Conservation (phyloP, 2,113 vertebrate species). For the Pao palembangensis region DNA sequence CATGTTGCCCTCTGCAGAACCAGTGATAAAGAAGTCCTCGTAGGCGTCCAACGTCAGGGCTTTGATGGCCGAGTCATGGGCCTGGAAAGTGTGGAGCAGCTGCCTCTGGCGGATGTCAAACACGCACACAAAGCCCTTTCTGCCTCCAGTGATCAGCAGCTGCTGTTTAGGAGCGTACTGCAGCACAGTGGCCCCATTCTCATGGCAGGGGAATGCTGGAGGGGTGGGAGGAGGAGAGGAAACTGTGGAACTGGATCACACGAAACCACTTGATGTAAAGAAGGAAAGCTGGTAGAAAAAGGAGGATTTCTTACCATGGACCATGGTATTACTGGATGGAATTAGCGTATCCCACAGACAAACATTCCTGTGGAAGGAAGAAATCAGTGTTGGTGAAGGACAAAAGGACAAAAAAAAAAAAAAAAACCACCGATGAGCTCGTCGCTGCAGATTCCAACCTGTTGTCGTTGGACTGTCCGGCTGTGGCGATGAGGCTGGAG, state of each 20-base stretch:
- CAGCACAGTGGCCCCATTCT: slow-evolving; percentile 94
- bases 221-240: background rate
- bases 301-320: slow-evolving; percentile 78
- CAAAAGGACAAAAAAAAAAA: background rate
- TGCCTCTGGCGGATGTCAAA: slow-evolving; percentile 97
- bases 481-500: slow-evolving; percentile 94
- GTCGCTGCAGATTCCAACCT: slow-evolving; percentile 73
- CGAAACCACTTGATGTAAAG: background rate
- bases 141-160: slow-evolving; percentile 89
- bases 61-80: slow-evolving; percentile 93
- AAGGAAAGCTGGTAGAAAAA: background rate
- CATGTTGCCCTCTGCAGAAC: slow-evolving; percentile 96
- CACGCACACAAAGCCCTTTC: slow-evolving; percentile 88
- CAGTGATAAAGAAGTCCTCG: slow-evolving; percentile 93
- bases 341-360: slow-evolving; percentile 91
- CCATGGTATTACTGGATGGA: slow-evolving; percentile 84
- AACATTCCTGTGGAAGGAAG: slow-evolving; percentile 79
- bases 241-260: background rate
- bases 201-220: slow-evolving; percentile 92
- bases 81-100: slow-evolving; percentile 91
- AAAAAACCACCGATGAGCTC: background rate
- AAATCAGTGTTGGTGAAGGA: background rate
- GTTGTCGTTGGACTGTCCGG: slow-evolving; percentile 93
- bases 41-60: slow-evolving; percentile 87
- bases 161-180: slow-evolving; percentile 95